These are phyloP conservation scores for Cyclargus thomasi DNA, from an alignment of 1,140 invertebrate genomes.

Conservation along the genomic window DNA sequence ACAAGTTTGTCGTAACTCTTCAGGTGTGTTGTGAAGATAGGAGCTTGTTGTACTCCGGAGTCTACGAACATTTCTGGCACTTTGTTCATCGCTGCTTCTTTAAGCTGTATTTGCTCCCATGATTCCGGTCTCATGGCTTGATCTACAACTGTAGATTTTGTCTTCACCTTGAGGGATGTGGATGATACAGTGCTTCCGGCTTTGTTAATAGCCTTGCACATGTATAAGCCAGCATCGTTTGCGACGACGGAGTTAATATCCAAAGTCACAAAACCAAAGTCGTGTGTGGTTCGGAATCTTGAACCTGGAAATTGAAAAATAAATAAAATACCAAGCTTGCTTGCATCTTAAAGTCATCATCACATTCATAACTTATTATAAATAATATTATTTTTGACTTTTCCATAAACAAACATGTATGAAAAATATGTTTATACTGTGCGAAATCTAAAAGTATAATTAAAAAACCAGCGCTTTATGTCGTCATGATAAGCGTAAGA, in stretches of 20 bases:
- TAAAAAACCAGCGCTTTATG: no score
- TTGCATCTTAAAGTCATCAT: no score
- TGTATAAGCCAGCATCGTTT: slow-evolving; percentile 94
- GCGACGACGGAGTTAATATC: slow-evolving; percentile 92
- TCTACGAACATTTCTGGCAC: slow-evolving; percentile 90
- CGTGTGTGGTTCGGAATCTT: slow-evolving; percentile 90
- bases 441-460: no score
- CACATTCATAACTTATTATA: no score
- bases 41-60: slow-evolving; percentile 87
- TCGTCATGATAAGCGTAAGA: no score
- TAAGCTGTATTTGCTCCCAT: slow-evolving; percentile 92
- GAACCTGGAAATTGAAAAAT: slow-evolving; percentile 76
- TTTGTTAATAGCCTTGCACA: slow-evolving; percentile 93
- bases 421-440: no score
- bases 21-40: slow-evolving; percentile 93
- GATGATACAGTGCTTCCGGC: slow-evolving; percentile 94
- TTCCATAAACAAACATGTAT: no score
- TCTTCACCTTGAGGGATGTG: slow-evolving; percentile 90
- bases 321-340: no score
- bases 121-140: slow-evolving; percentile 90
- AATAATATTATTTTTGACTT: no score
- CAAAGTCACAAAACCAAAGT: slow-evolving; percentile 95
- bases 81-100: slow-evolving; percentile 91
- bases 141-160: slow-evolving; percentile 84
- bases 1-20: slow-evolving; percentile 89